Percentiles rank a stretch among this genome's conserved stretches.
phyloP scores from a whole-genome alignment of 2,888 invertebrate genomes.

The Ormia ochracea region DNA sequence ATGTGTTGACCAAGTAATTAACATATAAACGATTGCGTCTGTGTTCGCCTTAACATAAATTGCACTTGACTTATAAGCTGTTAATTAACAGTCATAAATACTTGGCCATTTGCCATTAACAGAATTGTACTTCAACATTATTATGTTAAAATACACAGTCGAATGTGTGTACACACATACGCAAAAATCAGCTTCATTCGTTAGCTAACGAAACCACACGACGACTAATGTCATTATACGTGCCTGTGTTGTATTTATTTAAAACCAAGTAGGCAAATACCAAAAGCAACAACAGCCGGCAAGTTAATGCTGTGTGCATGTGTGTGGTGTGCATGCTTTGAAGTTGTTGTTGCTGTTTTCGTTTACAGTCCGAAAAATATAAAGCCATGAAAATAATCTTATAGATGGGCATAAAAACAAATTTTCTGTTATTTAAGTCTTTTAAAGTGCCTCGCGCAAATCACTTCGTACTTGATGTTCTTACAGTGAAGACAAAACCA shows the following conservation, averaged over 20 bases:
- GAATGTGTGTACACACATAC: not conserved
- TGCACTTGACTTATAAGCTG: conserved; percentile 8
- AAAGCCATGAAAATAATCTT: conserved; percentile 47
- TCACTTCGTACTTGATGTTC: conserved; percentile 77
- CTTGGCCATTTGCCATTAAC: conserved; percentile 5
- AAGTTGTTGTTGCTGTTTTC: conserved; percentile 43
- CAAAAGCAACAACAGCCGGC: conserved; percentile 19
- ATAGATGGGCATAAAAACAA: conserved; percentile 67
- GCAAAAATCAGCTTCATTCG: not conserved
- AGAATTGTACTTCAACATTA: conserved; percentile 32
- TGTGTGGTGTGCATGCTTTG: conserved; percentile 23
- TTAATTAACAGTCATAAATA: conserved; percentile 42
- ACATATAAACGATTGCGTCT: not conserved
- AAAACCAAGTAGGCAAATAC: conserved; percentile 33
- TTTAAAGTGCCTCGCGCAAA: conserved; percentile 77
- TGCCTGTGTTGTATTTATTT: not conserved
- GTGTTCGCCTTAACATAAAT: not conserved
- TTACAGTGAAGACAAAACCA: conserved; percentile 74
- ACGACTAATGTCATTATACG: conserved; percentile 7
- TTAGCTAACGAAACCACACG: conserved; percentile 10
- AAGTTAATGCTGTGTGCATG: not conserved
- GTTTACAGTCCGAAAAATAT: conserved; percentile 35
- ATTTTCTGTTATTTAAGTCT: conserved; percentile 76
- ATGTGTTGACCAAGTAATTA: not conserved
- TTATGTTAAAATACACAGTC: conserved; percentile 4